Base-by-base conservation (phyloP, 1,140 invertebrate species). In the Myzus persicae region DNA sequence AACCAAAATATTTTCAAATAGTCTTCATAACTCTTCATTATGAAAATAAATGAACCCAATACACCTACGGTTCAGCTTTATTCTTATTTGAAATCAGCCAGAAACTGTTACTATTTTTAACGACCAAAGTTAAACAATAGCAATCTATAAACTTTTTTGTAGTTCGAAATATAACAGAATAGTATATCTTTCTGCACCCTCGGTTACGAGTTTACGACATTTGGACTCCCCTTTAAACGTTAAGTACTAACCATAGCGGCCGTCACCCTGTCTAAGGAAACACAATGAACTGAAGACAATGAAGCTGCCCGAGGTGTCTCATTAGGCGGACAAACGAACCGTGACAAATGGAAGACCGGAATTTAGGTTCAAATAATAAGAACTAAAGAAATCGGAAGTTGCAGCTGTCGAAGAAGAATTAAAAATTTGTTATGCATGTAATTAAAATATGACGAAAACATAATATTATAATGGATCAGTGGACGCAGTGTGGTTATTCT, bases 371-470 rank as follows among this genome's bases (percentile, higher is more conserved):
- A 31, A 54, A 51, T 85, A 46, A 38, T 93, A 54, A 4, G 91
- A 93, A 93, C 91, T 93, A 85, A 54, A 85, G 91, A 93, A 93
- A 93, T 93, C 91, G 91, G 81, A 93, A 93, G 91, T 93, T 48
- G 36, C 91, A 93, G 91, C 84, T 93, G 81, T 93, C 46, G n/a
- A 26, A 51, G 14, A 82, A 2, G 46, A 82, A 85, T 92, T 82
- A 81, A 81, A 82, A 92, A 92, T 93, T 93, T 85, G 91, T 85
- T 93, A 93, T 82, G 91, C 91, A 51, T 51, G 46, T 82, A 91
- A 91, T 91, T 91, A 91, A 91, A 91, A 36, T 9, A 44, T 8
- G 36, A 36, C 36, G 54, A 40, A 48, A 26, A 90, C 36, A 48
- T 85, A 82, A 36, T 36, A 67, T 67, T 91, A 44, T 76, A 91